These are phyloP conservation scores for Neelides folsomi DNA, from an alignment of 2,888 invertebrate species.

Conservation along the genomic window DNA sequence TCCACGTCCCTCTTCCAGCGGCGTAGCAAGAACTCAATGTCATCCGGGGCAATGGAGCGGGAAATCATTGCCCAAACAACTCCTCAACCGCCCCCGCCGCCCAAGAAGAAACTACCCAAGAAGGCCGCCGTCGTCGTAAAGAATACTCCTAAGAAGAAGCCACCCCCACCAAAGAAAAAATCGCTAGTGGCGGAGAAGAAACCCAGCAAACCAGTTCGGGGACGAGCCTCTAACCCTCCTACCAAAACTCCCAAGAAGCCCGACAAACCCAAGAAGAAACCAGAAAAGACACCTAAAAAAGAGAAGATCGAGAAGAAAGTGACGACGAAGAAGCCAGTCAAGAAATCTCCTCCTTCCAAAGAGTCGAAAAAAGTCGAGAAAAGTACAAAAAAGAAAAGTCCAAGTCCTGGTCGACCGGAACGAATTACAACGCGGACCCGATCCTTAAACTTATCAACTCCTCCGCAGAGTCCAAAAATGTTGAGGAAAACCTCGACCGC, in stretches of 20 bases:
- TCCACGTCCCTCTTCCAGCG: slow-evolving; percentile 25
- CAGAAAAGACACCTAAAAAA: background rate
- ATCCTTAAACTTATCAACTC: background rate
- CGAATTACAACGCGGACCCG: background rate
- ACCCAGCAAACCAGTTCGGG: too few relatives aligned
- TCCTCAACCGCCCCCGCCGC: slow-evolving; percentile 1
- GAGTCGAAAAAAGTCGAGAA: background rate
- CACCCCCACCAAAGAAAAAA: background rate
- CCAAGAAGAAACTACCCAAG: too few relatives aligned
- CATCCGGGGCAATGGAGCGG: background rate
- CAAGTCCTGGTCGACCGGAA: too few relatives aligned
- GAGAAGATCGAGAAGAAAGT: background rate
- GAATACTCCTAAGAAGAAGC: background rate
- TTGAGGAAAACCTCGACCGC: background rate
- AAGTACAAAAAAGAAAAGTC: slow-evolving; percentile 6
- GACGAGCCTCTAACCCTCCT: too few relatives aligned
- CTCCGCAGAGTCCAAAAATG: background rate
- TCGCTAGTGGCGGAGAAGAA: slow-evolving; percentile 1
- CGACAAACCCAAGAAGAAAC: background rate
- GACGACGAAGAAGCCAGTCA: background rate
- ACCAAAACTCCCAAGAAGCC: too few relatives aligned
- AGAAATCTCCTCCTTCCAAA: background rate
- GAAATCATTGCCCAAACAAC: slow-evolving; percentile 4
- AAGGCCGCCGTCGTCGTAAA: too few relatives aligned
- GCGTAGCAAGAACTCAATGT: slow-evolving; percentile 18